Evolutionary conservation across 2,888 invertebrate genomes (phyloP).

Genomic region (Philonicus albiceps): DNA sequence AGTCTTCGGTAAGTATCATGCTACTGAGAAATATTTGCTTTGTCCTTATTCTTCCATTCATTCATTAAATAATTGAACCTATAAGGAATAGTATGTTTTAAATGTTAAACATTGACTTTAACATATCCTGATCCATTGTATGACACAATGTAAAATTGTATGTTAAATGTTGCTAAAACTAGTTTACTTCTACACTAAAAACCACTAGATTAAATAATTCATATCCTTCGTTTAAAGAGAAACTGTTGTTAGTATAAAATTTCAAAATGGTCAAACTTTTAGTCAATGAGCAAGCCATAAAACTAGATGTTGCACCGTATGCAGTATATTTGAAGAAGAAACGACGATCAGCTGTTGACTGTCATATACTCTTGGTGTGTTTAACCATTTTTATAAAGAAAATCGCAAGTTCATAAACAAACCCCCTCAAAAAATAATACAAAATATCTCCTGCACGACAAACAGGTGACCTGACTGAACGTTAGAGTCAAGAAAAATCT

Average conservation of each 20-base stretch:
- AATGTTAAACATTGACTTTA: no score
- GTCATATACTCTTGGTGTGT: background rate
- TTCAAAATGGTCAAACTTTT: background rate
- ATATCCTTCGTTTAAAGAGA: background rate
- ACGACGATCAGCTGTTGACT: background rate
- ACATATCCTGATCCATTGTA: no score
- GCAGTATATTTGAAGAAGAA: background rate
- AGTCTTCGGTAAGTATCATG: background rate
- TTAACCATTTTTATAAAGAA: background rate
- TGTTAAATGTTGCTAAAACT: no score
- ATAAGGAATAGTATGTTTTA: no score
- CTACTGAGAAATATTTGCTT: background rate
- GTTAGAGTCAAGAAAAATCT: background rate
- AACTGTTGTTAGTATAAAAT: background rate
- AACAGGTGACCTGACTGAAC: background rate
- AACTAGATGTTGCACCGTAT: background rate
- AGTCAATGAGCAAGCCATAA: background rate
- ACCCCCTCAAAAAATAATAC: background rate
- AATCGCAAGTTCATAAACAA: background rate
- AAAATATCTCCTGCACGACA: background rate
- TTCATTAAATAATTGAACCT: no score
- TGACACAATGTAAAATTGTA: no score
- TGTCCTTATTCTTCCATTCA: no score
- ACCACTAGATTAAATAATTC: background rate
- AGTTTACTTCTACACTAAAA: background rate